Conservation (phyloP, 2,113 vertebrate species). For the Peromyscus leucopus region DNA sequence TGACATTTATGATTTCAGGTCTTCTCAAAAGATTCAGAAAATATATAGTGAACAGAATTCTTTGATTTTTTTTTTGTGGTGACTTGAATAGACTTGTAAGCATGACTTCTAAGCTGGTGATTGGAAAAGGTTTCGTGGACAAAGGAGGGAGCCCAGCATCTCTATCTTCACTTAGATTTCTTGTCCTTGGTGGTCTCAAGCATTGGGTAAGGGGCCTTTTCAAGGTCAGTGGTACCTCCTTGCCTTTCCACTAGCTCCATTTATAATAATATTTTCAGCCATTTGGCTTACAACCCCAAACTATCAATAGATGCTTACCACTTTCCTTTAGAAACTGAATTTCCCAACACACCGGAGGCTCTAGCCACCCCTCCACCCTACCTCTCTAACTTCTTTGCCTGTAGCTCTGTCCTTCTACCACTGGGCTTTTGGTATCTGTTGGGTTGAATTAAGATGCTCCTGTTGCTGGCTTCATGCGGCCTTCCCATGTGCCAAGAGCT, state of each 20-base stretch:
- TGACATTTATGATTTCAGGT: neutral
- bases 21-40: slow-evolving; percentile 48
- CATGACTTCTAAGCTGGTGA: neutral
- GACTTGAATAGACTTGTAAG: neutral
- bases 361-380: neutral
- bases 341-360: neutral
- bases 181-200: slow-evolving; percentile 3
- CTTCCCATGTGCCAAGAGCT: neutral
- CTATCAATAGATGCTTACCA: neutral
- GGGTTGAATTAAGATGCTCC: neutral
- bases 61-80: neutral
- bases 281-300: neutral
- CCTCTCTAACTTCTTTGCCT: neutral
- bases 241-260: neutral
- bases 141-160: neutral
- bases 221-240: neutral
- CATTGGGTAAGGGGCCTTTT: neutral
- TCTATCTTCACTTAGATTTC: neutral
- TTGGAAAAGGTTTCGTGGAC: neutral
- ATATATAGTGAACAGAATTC: neutral
- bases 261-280: neutral
- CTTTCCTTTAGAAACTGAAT: neutral
- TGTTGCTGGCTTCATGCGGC: neutral
- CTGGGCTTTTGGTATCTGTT: neutral
- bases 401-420: neutral